Conservation (phyloP, 2,888 invertebrate genomes). For the Pocota personata region DNA sequence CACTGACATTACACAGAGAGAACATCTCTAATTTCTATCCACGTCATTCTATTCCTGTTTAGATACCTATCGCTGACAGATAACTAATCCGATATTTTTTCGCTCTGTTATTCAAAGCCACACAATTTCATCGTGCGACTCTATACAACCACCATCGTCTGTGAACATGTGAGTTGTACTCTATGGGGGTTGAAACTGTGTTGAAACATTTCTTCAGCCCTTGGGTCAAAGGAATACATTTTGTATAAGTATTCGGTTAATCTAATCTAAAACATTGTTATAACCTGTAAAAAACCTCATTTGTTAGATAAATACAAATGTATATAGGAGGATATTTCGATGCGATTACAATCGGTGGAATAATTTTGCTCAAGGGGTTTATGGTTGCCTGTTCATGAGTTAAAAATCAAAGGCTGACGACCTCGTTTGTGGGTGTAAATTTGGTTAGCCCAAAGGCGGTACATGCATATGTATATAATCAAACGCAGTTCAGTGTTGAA, state of each 20-base stretch:
- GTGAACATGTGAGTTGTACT: not conserved
- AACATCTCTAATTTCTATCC: conserved; percentile 62
- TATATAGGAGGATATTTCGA: conserved; percentile 2
- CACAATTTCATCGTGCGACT: conserved; percentile 1
- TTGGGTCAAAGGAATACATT: conserved; percentile 15
- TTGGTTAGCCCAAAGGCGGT: not conserved
- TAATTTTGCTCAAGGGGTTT: conserved; percentile 29
- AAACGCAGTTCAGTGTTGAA: not conserved
- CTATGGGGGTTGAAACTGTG: conserved; percentile 9
- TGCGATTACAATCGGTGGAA: conserved; percentile 44
- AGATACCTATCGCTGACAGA: conserved; percentile 71
- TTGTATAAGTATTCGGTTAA: conserved; percentile 29
- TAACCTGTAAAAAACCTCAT: conserved; percentile 67
- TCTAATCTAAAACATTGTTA: conserved; percentile 59
- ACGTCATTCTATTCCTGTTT: conserved; percentile 53
- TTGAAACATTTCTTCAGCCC: not conserved
- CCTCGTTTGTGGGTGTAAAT: conserved; percentile 41
- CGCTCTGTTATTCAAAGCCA: conserved; percentile 14
- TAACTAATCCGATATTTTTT: conserved; percentile 59
- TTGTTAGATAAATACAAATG: conserved; percentile 56
- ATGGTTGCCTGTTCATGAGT: conserved; percentile 20
- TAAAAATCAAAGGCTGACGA: conserved; percentile 4
- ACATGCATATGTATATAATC: not conserved
- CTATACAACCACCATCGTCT: not conserved
- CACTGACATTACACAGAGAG: not conserved